A percentile compares a stretch with the other conserved stretches of the same genome.
Conservation (phyloP, 2,797 vertebrate species). For the Urocyon cinereoargenteus region DNA sequence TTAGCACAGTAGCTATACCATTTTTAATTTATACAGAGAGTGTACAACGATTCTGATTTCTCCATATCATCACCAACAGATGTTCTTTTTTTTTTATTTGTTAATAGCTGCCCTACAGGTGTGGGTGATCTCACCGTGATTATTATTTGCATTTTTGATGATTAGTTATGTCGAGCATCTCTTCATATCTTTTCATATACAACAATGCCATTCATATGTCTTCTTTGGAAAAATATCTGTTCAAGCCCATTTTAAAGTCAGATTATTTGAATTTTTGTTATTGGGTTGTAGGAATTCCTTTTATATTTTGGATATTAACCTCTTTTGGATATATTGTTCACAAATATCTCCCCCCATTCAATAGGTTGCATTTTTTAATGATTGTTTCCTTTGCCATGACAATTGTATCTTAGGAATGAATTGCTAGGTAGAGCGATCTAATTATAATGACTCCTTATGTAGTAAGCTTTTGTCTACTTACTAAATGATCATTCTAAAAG, state of each 20-base stretch:
- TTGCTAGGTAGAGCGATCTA: background rate
- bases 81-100: background rate
- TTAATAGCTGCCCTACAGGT: background rate
- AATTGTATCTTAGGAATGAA: background rate
- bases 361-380: background rate
- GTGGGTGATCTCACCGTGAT: background rate
- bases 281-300: background rate
- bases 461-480: background rate
- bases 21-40: background rate
- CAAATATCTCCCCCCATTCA: background rate
- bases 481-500: background rate
- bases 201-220: background rate
- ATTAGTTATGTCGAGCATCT: background rate
- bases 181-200: background rate
- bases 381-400: background rate
- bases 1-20: background rate
- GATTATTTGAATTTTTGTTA: background rate
- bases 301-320: background rate
- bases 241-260: background rate
- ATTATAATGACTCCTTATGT: background rate
- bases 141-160: background rate
- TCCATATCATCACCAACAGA: background rate
- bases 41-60: background rate
- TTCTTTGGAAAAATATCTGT: background rate
- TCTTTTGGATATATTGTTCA: background rate